Conservation (phyloP, 2,113 vertebrate species). For the Lamprotornis superbus region DNA sequence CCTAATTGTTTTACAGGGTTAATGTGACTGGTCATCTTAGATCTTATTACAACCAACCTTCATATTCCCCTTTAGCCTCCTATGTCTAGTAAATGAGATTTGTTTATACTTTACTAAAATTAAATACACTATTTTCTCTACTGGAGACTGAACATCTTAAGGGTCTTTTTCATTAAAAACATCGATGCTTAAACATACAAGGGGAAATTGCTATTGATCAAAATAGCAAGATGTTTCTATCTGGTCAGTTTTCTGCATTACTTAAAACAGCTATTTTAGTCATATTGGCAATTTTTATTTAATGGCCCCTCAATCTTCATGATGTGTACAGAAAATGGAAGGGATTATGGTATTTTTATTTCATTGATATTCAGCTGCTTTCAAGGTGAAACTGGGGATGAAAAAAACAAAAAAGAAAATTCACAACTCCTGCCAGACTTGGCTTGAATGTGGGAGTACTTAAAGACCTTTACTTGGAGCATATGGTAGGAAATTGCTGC, state of each 20-base stretch:
- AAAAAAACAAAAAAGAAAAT: not conserved
- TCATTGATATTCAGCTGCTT: slow-evolving; percentile 64
- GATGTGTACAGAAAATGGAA: slow-evolving; percentile 19
- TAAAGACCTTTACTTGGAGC: slow-evolving; percentile 34
- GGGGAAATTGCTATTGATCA: slow-evolving; percentile 46
- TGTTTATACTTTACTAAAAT: not conserved
- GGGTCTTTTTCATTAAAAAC: not conserved
- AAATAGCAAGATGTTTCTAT: not conserved
- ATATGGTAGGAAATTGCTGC: slow-evolving; percentile 28
- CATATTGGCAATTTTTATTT: slow-evolving; percentile 38
- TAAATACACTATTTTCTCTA: not conserved
- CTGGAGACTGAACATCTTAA: not conserved
- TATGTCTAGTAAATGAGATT: not conserved
- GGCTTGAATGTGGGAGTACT: slow-evolving; percentile 29
- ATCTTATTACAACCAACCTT: not conserved
- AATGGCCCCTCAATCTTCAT: not conserved
- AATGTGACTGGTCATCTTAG: not conserved
- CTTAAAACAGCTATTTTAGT: not conserved
- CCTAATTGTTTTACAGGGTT: accelerated
- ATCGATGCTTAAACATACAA: not conserved
- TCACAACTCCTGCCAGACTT: slow-evolving; percentile 10
- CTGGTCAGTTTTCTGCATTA: not conserved
- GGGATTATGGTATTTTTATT: slow-evolving; percentile 45
- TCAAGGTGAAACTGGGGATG: slow-evolving; percentile 39
- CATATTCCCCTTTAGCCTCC: not conserved